These are phyloP conservation scores for Cheirogaleus medius DNA, from an alignment of 2,113 vertebrate species.

Conservation along the genomic window DNA sequence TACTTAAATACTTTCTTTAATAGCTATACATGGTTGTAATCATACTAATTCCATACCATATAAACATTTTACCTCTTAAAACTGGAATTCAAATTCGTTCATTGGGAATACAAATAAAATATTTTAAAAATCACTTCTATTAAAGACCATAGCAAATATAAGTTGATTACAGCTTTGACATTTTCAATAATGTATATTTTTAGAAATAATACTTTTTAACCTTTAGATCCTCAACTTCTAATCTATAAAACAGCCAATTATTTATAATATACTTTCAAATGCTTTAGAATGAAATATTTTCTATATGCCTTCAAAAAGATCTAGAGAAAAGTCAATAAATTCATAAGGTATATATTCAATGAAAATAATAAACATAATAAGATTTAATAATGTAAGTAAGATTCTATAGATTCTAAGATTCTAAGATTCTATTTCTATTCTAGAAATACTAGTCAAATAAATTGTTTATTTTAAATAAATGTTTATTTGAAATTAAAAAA, in stretches of 20 bases:
- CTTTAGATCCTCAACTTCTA: slow-evolving; percentile 42
- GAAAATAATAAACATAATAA: slow-evolving; percentile 19
- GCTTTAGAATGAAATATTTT: slow-evolving; percentile 35
- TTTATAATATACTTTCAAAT: slow-evolving; percentile 48
- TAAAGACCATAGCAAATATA: slow-evolving; percentile 30
- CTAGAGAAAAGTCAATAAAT: slow-evolving; percentile 19
- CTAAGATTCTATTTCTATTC: too few species aligned
- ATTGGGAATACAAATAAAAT: slow-evolving; percentile 49
- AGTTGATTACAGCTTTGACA: background rate
- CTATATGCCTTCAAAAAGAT: background rate
- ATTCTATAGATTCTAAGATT: too few species aligned
- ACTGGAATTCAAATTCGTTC: slow-evolving; percentile 30
- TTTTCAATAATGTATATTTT: slow-evolving; percentile 21
- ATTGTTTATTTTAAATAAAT: background rate
- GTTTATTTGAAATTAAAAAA: background rate
- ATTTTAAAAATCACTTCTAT: slow-evolving; percentile 19
- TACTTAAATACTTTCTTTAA: background rate
- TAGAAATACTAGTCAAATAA: slow-evolving; percentile 43
- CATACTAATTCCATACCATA: background rate
- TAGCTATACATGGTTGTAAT: background rate
- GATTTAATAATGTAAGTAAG: background rate
- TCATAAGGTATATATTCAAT: background rate
- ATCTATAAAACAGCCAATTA: background rate
- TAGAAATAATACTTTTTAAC: slow-evolving; percentile 37
- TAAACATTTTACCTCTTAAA: slow-evolving; percentile 17